phyloP scores from a whole-genome alignment of 35 echinoderm and acorn worm species.

The Lytechinus pictus region DNA sequence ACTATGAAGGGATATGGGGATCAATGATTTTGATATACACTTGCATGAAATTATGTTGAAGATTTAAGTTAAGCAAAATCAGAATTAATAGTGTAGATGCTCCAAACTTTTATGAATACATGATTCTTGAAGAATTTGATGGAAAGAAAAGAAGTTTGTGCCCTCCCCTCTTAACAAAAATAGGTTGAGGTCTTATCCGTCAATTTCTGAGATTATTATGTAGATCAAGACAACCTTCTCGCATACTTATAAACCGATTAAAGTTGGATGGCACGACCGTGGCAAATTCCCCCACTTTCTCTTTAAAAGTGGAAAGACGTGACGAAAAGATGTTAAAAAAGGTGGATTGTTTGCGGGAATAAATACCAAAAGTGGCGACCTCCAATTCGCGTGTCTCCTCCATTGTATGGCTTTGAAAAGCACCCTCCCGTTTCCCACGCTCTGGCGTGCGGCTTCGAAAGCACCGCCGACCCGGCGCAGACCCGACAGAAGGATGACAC shows the following conservation, averaged over 20 bases:
- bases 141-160: background rate
- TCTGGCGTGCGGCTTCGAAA: constrained; percentile 21
- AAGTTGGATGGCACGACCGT: background rate
- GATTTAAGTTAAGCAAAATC: too few species aligned
- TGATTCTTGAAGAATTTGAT: too few species aligned
- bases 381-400: constrained; percentile 16
- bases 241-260: background rate
- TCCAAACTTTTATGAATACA: too few species aligned
- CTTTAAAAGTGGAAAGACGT: background rate
- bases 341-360: background rate
- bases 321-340: background rate
- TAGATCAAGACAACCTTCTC: background rate
- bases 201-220: background rate
- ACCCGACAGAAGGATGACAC: background rate
- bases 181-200: background rate
- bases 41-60: too few species aligned
- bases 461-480: background rate
- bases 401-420: background rate
- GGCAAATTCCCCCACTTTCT: background rate
- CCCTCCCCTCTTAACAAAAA: background rate
- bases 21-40: too few species aligned
- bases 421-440: constrained; percentile 18
- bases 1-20: too few species aligned
- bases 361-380: constrained; percentile 2
- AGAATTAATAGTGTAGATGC: too few species aligned